phyloP scores from a whole-genome alignment of 2,888 invertebrate genomes.

The Orthosia incerta region DNA sequence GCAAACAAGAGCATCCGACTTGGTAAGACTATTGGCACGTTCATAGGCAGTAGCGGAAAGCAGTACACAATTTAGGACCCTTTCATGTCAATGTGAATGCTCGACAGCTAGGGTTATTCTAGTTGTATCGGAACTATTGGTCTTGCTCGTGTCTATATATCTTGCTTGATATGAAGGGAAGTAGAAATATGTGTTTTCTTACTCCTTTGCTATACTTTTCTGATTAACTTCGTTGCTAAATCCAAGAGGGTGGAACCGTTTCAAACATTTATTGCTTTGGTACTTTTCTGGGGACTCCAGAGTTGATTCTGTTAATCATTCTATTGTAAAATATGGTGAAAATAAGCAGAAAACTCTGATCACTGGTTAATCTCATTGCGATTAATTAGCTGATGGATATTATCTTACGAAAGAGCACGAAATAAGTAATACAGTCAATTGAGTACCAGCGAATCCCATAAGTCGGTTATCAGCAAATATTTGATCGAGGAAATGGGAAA shows the following conservation, averaged over 20 bases:
- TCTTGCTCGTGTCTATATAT: too few relatives aligned
- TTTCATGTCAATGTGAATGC: too few relatives aligned
- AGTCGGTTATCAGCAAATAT: conserved; percentile 6
- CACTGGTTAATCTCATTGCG: not conserved
- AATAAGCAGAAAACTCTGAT: not conserved
- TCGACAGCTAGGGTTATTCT: too few relatives aligned
- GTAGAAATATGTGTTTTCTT: not conserved
- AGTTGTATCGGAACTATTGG: too few relatives aligned
- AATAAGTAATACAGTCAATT: not conserved
- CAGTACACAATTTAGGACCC: not conserved
- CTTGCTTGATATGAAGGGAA: not conserved
- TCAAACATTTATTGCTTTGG: too few relatives aligned
- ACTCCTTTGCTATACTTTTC: not conserved
- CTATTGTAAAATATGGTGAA: too few relatives aligned
- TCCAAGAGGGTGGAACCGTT: too few relatives aligned
- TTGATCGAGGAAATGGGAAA: not conserved
- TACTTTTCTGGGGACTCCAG: too few relatives aligned
- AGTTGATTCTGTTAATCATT: too few relatives aligned
- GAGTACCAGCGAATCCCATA: conserved; percentile 12
- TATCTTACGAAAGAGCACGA: not conserved
- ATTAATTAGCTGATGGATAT: too few relatives aligned
- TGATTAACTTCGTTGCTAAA: too few relatives aligned
- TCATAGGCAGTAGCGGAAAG: conserved; percentile 56
- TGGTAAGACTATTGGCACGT: conserved; percentile 16
- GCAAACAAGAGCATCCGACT: conserved; percentile 70